These are phyloP conservation scores for Cryptus viduatorius DNA, from an alignment of 2,888 invertebrate genomes.

Conservation along the genomic window DNA sequence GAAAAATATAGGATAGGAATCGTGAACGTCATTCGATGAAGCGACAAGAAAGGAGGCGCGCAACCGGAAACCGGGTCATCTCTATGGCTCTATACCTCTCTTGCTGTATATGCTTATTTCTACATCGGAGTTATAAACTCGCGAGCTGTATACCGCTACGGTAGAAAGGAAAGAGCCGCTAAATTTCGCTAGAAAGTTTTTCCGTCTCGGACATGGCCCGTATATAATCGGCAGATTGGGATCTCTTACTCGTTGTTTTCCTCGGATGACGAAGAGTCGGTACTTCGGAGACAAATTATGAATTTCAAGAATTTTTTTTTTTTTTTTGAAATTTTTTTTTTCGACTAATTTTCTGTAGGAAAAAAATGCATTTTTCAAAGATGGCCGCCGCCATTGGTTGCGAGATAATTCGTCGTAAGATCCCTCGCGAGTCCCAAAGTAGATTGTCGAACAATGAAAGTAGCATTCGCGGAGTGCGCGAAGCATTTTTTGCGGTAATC, in stretches of 20 bases:
- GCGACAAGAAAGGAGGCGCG: constrained; percentile 59
- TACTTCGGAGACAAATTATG: background rate
- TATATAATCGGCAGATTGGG: constrained; percentile 38
- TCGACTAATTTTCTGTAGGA: too few relatives aligned
- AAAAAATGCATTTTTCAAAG: background rate
- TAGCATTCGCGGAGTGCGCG: constrained; percentile 77
- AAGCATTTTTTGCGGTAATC: constrained; percentile 80
- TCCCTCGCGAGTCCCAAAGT: constrained; percentile 37
- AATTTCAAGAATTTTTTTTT: too few relatives aligned
- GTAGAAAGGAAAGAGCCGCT: constrained; percentile 65
- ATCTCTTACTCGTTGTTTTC: constrained; percentile 59
- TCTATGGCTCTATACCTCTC: constrained; percentile 10
- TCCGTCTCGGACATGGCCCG: constrained; percentile 57
- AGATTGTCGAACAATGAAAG: constrained; percentile 82
- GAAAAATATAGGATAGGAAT: constrained; percentile 42
- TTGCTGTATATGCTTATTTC: constrained; percentile 26
- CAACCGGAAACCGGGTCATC: constrained; percentile 66
- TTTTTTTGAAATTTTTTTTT: too few relatives aligned
- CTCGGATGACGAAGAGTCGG: constrained; percentile 4
- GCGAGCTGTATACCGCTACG: constrained; percentile 23
- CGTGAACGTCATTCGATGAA: constrained; percentile 55
- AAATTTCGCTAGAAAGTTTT: constrained; percentile 74
- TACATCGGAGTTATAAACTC: background rate
- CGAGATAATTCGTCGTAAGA: constrained; percentile 1
- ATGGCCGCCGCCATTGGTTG: background rate